Evolutionary conservation across 2,797 vertebrate genomes (phyloP), one percentile per base, ranked within the genome.

Genomic region (Discoglossus pictus): DNA sequence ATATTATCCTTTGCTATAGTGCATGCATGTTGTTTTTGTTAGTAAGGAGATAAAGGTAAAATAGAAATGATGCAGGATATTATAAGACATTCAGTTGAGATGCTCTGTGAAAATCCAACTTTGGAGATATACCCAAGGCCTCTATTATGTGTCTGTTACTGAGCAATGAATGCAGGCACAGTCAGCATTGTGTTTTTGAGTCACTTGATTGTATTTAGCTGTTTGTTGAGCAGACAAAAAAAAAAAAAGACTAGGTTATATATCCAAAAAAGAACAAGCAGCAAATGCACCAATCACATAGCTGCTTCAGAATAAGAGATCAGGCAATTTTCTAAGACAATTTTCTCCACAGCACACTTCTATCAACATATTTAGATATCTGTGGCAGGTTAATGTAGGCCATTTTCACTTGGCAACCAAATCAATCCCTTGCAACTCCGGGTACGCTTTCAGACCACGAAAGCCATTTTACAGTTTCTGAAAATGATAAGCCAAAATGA

Each of bases 291-390:
- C 47, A 74, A 25, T 31, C 10, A 46, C 23, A 71, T 75, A 40
- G 65, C 42, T 53, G 40, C 52, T 54, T 62, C 78, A 62, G 58
- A 79, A 60, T 68, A 72, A 63, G 2, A 27, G 44, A 73, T 75
- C 69, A 77, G 58, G 11, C 43, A 35, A 23, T 78, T 80, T 81
- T 71, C 35, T 53, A 58, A 68, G 52, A 65, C 68, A 60, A 25
- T 75, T 65, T 80, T 63, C 71, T 72, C 64, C 75, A 47, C 44
- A 75, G 50, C 39, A 72, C 59, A 16, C 15, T 48, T 40, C 56
- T 70, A 75, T 74, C 53, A 75, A 64, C 43, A 44, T 59, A 67
- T 73, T 79, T 74, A 77, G 72, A 73, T 76, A 79, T 67, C 77
- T 27, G 18, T 74, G 51, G 20, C 53, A 74, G 75, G 68, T 78